These are phyloP conservation scores for Hyles euphorbiae DNA, from an alignment of 1,140 invertebrate species.

Conservation along the genomic window DNA sequence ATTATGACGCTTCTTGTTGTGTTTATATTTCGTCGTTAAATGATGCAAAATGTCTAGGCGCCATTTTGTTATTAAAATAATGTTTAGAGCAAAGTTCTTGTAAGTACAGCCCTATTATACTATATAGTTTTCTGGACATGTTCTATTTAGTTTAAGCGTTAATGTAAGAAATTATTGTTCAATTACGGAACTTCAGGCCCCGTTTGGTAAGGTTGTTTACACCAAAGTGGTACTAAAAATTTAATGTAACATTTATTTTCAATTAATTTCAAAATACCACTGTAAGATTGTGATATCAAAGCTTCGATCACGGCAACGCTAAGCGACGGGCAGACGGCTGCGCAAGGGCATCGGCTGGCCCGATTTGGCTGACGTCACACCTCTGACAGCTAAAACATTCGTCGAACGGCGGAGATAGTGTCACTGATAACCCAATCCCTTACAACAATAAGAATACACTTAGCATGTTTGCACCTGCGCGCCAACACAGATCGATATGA, in stretches of 20 bases:
- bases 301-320: slow-evolving; percentile 37
- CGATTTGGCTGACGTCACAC: slow-evolving; percentile 70
- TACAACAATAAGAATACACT: slow-evolving; percentile 74
- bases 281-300: slow-evolving; percentile 40
- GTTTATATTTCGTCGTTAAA: no score
- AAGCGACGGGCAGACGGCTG: slow-evolving; percentile 21
- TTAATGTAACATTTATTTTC: slow-evolving; percentile 10
- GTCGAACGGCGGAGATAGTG: slow-evolving; percentile 71
- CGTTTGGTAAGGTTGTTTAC: no score
- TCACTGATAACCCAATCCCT: slow-evolving; percentile 72
- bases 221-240: no score
- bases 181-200: no score
- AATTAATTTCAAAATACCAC: background rate
- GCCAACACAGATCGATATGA: slow-evolving; percentile 46
- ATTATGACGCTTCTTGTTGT: no score
- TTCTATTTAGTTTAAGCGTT: no score
- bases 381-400: slow-evolving; percentile 73
- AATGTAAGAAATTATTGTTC: no score
- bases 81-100: no score
- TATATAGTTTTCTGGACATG: no score
- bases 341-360: slow-evolving; percentile 37
- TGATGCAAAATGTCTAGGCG: no score
- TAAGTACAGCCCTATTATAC: no score
- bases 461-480: slow-evolving; percentile 74
- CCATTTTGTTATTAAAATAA: no score